Conservation (phyloP, 2,888 invertebrate species). For the Argynnis bischoffii region DNA sequence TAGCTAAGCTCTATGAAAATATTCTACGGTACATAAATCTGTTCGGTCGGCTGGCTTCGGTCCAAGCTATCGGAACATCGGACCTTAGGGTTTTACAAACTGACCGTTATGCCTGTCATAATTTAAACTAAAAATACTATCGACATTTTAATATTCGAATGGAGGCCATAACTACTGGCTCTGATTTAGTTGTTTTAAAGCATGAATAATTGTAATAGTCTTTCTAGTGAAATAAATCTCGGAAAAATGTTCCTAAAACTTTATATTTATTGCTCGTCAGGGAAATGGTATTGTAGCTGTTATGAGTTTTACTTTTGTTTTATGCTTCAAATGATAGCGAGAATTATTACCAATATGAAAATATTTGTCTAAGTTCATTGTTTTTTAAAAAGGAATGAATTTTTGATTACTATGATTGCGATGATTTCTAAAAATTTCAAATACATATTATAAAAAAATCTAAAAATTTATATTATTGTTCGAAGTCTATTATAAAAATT, state of each 20-base stretch:
- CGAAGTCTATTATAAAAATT: too few relatives aligned
- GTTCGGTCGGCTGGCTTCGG: slow-evolving; percentile 58
- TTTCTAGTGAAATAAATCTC: neutral
- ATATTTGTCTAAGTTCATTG: too few relatives aligned
- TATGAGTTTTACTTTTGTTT: neutral
- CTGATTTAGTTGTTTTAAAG: slow-evolving; percentile 14
- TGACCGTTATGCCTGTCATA: slow-evolving; percentile 54
- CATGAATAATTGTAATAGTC: slow-evolving; percentile 16
- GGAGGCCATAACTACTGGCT: slow-evolving; percentile 1
- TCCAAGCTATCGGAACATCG: slow-evolving; percentile 53
- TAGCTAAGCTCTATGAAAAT: slow-evolving; percentile 39
- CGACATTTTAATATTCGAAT: slow-evolving; percentile 20
- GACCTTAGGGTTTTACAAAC: slow-evolving; percentile 46
- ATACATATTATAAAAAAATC: too few relatives aligned
- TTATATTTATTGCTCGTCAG: slow-evolving; percentile 1
- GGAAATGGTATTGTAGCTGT: neutral
- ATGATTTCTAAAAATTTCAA: too few relatives aligned
- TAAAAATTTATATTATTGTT: too few relatives aligned
- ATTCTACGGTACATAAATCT: slow-evolving; percentile 60
- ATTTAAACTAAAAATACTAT: slow-evolving; percentile 39
- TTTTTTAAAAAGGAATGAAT: too few relatives aligned
- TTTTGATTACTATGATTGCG: too few relatives aligned
- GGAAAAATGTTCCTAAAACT: neutral
- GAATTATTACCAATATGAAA: too few relatives aligned
- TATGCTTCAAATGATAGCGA: neutral